Conservation (phyloP, 2,113 vertebrate genomes). For the Ploceus nigricollis region DNA sequence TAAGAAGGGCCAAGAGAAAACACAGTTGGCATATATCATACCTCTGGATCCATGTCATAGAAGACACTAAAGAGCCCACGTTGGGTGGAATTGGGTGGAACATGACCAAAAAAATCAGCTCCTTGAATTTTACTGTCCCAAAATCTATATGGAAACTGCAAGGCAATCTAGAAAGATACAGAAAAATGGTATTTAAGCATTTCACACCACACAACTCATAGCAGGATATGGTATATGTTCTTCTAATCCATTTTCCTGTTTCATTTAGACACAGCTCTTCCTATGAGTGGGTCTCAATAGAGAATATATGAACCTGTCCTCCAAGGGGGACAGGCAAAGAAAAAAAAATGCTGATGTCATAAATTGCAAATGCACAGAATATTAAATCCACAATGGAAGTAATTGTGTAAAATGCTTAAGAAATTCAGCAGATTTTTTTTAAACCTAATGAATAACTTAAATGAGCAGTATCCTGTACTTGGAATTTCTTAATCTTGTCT, state of each 20-base stretch:
- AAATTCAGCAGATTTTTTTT: background rate
- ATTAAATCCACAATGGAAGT: background rate
- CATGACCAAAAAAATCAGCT: slow-evolving; percentile 94
- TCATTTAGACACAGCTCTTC: background rate
- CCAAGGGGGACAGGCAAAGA: background rate
- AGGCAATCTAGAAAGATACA: slow-evolving; percentile 78
- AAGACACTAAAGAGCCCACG: slow-evolving; percentile 94
- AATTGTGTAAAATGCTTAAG: background rate
- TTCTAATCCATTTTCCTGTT: background rate
- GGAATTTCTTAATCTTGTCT: background rate
- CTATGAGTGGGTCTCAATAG: background rate
- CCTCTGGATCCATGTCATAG: slow-evolving; percentile 96
- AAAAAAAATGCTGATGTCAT: background rate
- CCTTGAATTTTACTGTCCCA: slow-evolving; percentile 96
- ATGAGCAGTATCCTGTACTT: background rate
- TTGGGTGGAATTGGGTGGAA: slow-evolving; percentile 84
- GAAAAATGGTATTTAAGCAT: background rate
- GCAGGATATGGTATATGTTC: background rate
- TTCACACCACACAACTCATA: background rate
- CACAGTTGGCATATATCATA: slow-evolving; percentile 19
- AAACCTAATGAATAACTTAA: background rate
- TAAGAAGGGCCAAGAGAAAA: background rate
- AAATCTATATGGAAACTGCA: slow-evolving; percentile 93
- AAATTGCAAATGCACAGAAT: background rate
- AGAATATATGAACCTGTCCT: background rate